Conservation (phyloP, 2,113 vertebrate species). For the Erpornis zantholeuca region DNA sequence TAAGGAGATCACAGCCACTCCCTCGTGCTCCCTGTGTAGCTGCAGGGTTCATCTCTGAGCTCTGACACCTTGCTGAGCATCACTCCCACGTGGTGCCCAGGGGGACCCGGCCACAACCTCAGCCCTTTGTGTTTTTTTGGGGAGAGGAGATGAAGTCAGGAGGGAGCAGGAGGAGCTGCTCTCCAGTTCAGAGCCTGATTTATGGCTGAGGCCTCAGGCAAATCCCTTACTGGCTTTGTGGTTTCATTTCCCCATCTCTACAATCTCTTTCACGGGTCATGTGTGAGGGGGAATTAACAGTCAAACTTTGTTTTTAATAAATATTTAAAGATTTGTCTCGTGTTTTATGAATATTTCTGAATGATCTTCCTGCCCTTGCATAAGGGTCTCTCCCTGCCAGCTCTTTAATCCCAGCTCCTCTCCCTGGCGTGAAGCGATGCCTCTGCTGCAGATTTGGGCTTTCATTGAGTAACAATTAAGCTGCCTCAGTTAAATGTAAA, state of each 20-base stretch:
- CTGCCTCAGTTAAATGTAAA: not conserved
- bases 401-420: not conserved
- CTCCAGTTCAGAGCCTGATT: conserved; percentile 21
- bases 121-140: not conserved
- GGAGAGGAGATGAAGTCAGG: not conserved
- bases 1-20: fast-evolving
- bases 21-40: not conserved
- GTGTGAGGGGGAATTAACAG: conserved; percentile 24
- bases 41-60: not conserved
- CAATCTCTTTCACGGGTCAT: not conserved
- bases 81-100: fast-evolving
- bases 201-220: not conserved
- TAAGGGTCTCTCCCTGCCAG: not conserved
- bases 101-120: fast-evolving
- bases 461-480: not conserved
- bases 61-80: not conserved
- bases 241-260: conserved; percentile 31
- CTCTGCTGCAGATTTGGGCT: not conserved
- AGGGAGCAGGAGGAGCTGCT: not conserved
- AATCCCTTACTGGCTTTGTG: conserved; percentile 7
- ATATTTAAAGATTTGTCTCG: not conserved
- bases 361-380: not conserved
- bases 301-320: conserved; percentile 14
- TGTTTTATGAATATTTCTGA: not conserved
- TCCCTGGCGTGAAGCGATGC: not conserved